A percentile compares a stretch with the other conserved stretches of the same genome.
Conservation (phyloP, 2,797 vertebrate species). For the Liasis olivaceus region DNA sequence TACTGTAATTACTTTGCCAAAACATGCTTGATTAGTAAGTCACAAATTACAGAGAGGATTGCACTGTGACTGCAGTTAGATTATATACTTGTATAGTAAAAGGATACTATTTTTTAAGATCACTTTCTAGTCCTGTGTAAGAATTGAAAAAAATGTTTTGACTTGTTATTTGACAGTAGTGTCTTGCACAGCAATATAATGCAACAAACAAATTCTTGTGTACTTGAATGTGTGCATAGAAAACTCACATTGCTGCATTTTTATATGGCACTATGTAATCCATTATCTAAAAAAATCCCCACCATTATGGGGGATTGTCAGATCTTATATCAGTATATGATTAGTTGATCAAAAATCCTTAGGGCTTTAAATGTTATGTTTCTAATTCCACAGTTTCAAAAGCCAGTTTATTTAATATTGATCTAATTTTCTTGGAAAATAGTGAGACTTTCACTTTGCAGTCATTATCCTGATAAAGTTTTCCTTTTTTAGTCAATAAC, state of each 20-base stretch:
- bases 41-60: conserved; percentile 43
- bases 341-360: conserved; percentile 52
- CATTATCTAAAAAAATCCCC: conserved; percentile 22
- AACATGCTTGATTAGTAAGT: conserved; percentile 61
- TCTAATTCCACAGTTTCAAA: conserved; percentile 40
- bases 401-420: conserved; percentile 49
- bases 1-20: conserved; percentile 53
- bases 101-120: conserved; percentile 45
- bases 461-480: conserved; percentile 44
- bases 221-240: conserved; percentile 50
- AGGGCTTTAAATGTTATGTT: conserved; percentile 52
- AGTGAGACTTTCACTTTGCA: conserved; percentile 32
- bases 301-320: conserved; percentile 43
- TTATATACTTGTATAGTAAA: conserved; percentile 39
- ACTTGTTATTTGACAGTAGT: conserved; percentile 43
- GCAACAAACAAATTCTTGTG: conserved; percentile 27
- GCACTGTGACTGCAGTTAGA: conserved; percentile 56
- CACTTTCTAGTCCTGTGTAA: conserved; percentile 11
- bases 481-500: conserved; percentile 11
- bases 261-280: conserved; percentile 56
- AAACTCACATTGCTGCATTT: conserved; percentile 55
- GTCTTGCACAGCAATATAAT: conserved; percentile 55
- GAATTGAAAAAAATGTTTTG: conserved; percentile 43
- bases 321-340: conserved; percentile 29
- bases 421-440: conserved; percentile 29